These are phyloP conservation scores for Limnothrissa miodon DNA, from an alignment of 2,113 vertebrate species.

Conservation along the genomic window DNA sequence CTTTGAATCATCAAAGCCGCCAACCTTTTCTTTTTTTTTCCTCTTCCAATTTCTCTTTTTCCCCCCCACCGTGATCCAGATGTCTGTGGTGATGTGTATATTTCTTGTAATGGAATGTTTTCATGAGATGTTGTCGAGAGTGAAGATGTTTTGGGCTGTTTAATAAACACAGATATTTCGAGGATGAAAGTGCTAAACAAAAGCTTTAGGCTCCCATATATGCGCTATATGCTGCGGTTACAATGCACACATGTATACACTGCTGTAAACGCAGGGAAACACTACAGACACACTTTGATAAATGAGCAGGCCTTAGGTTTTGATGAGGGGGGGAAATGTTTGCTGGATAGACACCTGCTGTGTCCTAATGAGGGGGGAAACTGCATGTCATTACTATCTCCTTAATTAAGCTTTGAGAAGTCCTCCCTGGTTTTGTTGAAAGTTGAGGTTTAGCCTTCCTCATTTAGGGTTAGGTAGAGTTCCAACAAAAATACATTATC, in stretches of 20 bases:
- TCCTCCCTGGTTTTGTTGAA: not conserved
- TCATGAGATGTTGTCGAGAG: constrained; percentile 43
- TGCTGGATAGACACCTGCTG: constrained; percentile 4
- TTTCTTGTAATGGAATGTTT: constrained; percentile 51
- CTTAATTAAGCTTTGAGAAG: not conserved
- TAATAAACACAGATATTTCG: constrained; percentile 51
- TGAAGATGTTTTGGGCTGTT: constrained; percentile 56
- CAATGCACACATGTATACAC: constrained; percentile 14
- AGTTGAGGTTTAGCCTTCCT: not conserved
- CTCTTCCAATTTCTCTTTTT: not conserved
- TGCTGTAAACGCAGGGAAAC: not conserved
- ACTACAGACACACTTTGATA: constrained; percentile 9
- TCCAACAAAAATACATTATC: not conserved
- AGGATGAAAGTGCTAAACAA: constrained; percentile 40
- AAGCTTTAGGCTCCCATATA: constrained; percentile 25
- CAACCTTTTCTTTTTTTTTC: constrained; percentile 7
- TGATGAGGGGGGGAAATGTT: not conserved
- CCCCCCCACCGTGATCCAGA: constrained; percentile 49
- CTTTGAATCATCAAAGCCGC: constrained; percentile 47
- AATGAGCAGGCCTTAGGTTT: not conserved
- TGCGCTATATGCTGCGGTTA: constrained; percentile 11
- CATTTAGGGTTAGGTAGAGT: not conserved
- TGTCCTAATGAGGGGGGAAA: not conserved
- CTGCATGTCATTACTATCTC: not conserved
- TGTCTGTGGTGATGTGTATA: constrained; percentile 51